Evolutionary conservation across 1,140 invertebrate species (phyloP), one percentile per base, ranked within the genome.

Genomic region (Zaprionus kolodkinae): DNA sequence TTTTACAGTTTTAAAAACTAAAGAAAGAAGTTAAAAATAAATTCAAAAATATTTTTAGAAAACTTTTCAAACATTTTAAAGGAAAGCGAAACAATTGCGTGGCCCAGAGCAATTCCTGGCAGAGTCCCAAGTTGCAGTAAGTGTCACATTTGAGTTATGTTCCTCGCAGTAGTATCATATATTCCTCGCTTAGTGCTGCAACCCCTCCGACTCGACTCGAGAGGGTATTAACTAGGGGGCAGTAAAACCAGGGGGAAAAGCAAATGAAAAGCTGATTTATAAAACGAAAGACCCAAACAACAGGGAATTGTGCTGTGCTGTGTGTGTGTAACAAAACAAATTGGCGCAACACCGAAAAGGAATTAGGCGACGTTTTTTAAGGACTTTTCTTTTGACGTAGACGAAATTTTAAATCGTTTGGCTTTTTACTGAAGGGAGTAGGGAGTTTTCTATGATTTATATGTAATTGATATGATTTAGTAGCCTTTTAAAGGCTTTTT

Each of bases 101-200:
- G 60, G 60, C 27, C 15, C 45, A 9, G 30, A 56, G 10, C 13
- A 30, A 61, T 6, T 0, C 3, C 17, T 38, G 10, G 62, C 48
- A 48, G 33, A 30, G 10, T 56, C 52, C 35, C 25, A 38, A 57
- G 30, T 57, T 57, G 54, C 64, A 57, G 64, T 66, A 66, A 66
- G 64, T 66, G 64, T 66, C 64, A 45, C 64, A 45, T 57, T 43
- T 66, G 64, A 66, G 33, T 57, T 66, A 66, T 57, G 40, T 45
- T 21, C 36, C 25, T 57, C 63, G 30, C 57, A 56, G 1, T 21
- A 1, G 21, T 21, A 21, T 21, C 21, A 21, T 21, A 21, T 35
- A 48, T 66, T 57, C 55, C 15, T 27, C 54, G 54, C 54, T 66
- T 48, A 57, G 54, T 57, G 64, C 54, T 17, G 40, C 54, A 56